These are phyloP conservation scores for Bombus huntii DNA, from an alignment of 1,140 invertebrate species.

Conservation along the genomic window DNA sequence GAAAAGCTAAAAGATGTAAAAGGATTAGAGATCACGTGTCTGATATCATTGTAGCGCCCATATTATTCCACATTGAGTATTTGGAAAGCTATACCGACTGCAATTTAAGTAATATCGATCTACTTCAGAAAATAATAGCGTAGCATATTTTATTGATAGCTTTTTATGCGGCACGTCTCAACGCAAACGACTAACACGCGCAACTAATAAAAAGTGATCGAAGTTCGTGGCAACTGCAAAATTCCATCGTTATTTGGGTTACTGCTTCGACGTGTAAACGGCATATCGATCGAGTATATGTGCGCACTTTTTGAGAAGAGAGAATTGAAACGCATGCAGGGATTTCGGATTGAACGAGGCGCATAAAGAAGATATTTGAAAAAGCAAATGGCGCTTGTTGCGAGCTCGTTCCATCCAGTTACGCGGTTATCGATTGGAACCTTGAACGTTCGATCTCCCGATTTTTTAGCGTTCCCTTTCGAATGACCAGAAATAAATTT, in stretches of 20 bases:
- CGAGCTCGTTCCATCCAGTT: constrained; percentile 8
- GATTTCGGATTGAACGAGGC: background rate
- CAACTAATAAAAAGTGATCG: constrained; percentile 2
- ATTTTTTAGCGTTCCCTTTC: background rate
- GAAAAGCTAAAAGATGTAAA: background rate
- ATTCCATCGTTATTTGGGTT: constrained; percentile 4
- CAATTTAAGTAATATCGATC: background rate
- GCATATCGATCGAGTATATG: constrained; percentile 2
- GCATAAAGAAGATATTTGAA: constrained; percentile 18
- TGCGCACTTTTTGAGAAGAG: background rate
- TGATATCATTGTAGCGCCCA: too few relatives aligned
- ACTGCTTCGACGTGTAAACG: constrained; percentile 25
- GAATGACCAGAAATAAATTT: background rate
- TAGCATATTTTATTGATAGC: background rate
- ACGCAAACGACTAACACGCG: background rate
- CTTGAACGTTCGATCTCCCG: background rate
- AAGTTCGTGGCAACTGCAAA: background rate
- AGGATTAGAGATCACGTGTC: too few relatives aligned
- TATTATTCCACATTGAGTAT: too few relatives aligned
- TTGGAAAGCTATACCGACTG: background rate
- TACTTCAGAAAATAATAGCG: background rate
- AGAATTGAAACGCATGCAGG: too few relatives aligned
- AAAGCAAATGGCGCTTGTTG: constrained; percentile 27
- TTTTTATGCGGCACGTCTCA: background rate
- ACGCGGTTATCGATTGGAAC: constrained; percentile 29